Evolutionary conservation across 2,888 invertebrate species (phyloP), one percentile per base, ranked within the genome.

Genomic region (Scelioninae gen. 2): DNA sequence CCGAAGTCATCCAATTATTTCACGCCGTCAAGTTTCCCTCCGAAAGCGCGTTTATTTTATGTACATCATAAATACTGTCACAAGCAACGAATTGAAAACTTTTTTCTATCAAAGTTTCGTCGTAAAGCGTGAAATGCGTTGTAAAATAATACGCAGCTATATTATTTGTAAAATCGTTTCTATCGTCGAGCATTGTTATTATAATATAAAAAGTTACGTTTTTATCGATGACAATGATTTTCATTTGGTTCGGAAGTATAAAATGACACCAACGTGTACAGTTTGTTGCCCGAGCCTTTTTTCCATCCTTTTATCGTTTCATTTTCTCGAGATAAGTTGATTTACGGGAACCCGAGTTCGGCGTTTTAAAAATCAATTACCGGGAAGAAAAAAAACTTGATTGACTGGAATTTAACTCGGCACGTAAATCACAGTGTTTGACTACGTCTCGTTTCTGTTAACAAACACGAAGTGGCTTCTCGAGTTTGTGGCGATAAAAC

Each of bases 381-480:
- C 9, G 19, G 6, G 7, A 53, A 43, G 19, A 61, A 55, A 69
- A 55, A 37, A 15, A 61, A 45, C 39, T 53, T 58, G n/a, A 61
- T 69, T 48, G 22, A 55, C 60, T 53, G 52, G 48, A 43, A 57
- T 70, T 70, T 50, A 37, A 61, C 48, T 55, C 33, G 53, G 31
- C 33, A 61, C 61, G 57, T 63, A 63, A 70, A 63, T 70, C 70
- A 50, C 35, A 63, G 48, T 61, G 48, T 57, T 70, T 63, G 63
- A 70, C 53, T 60, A 60, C 46, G 55, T 33, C 46, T 45, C 60
- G 46, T 53, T 46, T 53, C 39, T 48, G 41, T 48, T 61, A 48
- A 63, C 61, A 55, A 70, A 70, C 45, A 41, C 15, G 55, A 70
- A 70, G 61, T 48, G 53, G 39, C 55, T 73, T 46, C 43, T 61